These are phyloP conservation scores for Proteles cristata DNA, from an alignment of 2,113 vertebrate species.

Conservation along the genomic window DNA sequence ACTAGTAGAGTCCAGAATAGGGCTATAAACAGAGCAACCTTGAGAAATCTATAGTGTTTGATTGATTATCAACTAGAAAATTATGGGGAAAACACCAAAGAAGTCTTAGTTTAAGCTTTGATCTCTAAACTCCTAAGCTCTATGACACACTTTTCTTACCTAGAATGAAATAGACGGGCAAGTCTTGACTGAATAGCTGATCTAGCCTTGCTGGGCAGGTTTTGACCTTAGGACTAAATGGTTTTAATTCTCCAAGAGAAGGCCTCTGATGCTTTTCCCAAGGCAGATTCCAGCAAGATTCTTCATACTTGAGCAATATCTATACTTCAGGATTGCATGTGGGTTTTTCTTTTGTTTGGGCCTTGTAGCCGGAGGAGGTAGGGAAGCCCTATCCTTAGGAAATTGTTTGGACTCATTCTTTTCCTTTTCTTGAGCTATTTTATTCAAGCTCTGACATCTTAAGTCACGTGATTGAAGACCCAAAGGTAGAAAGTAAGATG, in stretches of 20 bases:
- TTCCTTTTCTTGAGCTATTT: constrained; percentile 38
- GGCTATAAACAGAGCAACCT: constrained; percentile 10
- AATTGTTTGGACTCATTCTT: constrained; percentile 32
- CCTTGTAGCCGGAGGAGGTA: not conserved
- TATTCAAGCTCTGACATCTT: not conserved
- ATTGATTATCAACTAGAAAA: constrained; percentile 15
- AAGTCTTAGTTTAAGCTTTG: constrained; percentile 3
- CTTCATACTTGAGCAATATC: not conserved
- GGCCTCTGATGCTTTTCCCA: not conserved
- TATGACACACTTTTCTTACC: not conserved
- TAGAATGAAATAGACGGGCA: not conserved
- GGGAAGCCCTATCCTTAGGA: not conserved
- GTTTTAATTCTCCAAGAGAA: not conserved
- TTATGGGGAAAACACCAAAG: not conserved
- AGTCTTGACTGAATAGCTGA: not conserved
- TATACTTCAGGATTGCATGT: not conserved
- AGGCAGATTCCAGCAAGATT: not conserved
- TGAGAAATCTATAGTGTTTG: not conserved
- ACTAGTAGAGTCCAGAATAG: not conserved
- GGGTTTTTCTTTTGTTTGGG: not conserved
- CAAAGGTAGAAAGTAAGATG: constrained; percentile 18
- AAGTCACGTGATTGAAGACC: not conserved
- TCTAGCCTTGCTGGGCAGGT: not conserved
- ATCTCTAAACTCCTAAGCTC: constrained; percentile 13
- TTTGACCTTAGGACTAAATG: not conserved